Evolutionary conservation across 2,888 invertebrate genomes (phyloP).

Genomic region (Sturmia bella): DNA sequence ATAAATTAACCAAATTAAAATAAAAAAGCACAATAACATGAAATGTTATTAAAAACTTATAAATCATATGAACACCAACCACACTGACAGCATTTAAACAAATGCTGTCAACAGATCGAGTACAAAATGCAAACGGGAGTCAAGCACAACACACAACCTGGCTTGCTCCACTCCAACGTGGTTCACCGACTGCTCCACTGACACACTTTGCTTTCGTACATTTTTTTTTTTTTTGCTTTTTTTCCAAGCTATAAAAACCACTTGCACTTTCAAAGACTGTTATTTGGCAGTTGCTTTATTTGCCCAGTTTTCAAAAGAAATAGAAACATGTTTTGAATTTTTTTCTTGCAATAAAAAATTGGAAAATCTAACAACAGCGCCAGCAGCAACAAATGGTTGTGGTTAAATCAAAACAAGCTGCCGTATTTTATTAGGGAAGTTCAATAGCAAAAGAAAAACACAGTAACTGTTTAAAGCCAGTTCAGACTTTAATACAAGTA

Average conservation of each 20-base stretch:
- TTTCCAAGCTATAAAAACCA: constrained; percentile 32
- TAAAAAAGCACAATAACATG: background rate
- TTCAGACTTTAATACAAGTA: background rate
- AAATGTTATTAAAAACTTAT: constrained; percentile 39
- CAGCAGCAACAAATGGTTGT: constrained; percentile 7
- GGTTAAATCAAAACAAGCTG: background rate
- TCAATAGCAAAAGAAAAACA: background rate
- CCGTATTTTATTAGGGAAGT: constrained; percentile 12
- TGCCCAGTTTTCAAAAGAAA: constrained; percentile 1
- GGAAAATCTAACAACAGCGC: constrained; percentile 4
- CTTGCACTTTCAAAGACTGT: constrained; percentile 56
- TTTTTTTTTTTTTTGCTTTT: background rate
- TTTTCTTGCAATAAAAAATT: constrained; percentile 33
- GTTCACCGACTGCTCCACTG: constrained; percentile 56
- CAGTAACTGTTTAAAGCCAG: too few relatives aligned
- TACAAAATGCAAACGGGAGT: constrained; percentile 2
- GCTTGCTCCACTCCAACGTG: constrained; percentile 35
- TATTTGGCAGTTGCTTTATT: constrained; percentile 4
- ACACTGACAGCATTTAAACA: background rate
- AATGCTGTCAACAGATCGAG: background rate
- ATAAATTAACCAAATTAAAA: too few relatives aligned
- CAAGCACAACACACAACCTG: background rate
- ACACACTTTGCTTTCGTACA: constrained; percentile 37
- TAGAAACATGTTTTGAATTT: constrained; percentile 43
- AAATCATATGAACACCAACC: background rate